A percentile compares a stretch with the other conserved stretches of the same genome.
phyloP scores from a whole-genome alignment of 2,797 vertebrate genomes.

The Zenarchopterus dispar region DNA sequence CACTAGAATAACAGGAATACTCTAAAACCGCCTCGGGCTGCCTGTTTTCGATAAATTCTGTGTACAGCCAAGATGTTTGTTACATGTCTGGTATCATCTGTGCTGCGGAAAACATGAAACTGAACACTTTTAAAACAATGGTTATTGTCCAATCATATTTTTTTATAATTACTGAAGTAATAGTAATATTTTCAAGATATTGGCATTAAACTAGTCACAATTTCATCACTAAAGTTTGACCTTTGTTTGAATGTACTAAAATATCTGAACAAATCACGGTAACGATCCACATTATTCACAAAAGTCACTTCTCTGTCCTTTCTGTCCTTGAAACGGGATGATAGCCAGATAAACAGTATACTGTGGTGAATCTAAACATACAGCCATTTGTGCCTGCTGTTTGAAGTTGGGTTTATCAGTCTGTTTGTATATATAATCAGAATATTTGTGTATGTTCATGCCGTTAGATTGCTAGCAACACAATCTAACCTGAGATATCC shows the following conservation, averaged over 20 bases:
- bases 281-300: slow-evolving; percentile 59
- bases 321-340: slow-evolving; percentile 60
- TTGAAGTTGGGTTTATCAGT: slow-evolving; percentile 49
- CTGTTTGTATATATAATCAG: slow-evolving; percentile 8
- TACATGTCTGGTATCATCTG: slow-evolving; percentile 32
- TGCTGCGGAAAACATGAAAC: slow-evolving; percentile 23
- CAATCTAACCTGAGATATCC: slow-evolving; percentile 66
- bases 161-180: neutral
- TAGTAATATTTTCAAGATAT: slow-evolving; percentile 21
- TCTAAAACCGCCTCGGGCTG: slow-evolving; percentile 57
- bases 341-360: slow-evolving; percentile 51
- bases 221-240: slow-evolving; percentile 43
- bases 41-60: slow-evolving; percentile 53
- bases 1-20: slow-evolving; percentile 54
- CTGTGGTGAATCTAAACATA: slow-evolving; percentile 58
- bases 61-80: slow-evolving; percentile 31
- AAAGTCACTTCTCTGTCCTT: slow-evolving; percentile 57
- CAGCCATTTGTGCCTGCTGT: slow-evolving; percentile 52
- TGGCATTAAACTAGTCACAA: slow-evolving; percentile 7
- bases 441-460: slow-evolving; percentile 44
- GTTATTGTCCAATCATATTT: neutral
- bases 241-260: slow-evolving; percentile 43
- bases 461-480: slow-evolving; percentile 51
- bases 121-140: slow-evolving; percentile 14
- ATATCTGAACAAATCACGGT: slow-evolving; percentile 60